phyloP scores from a whole-genome alignment of 2,113 vertebrate genomes.

The Brachyhypopomus gauderio region DNA sequence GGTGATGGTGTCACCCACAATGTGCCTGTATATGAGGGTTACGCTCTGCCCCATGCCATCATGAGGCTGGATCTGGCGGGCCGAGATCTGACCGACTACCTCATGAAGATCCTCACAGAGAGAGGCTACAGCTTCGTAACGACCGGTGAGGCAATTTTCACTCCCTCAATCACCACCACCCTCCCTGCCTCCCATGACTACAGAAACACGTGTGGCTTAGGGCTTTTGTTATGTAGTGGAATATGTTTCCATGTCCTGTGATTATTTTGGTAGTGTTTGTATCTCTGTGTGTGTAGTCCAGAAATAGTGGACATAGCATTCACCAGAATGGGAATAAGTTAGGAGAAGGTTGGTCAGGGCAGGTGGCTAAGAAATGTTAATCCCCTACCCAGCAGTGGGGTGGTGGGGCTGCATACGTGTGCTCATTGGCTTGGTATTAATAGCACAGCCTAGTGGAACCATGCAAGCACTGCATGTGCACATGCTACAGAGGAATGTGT shows the following conservation, averaged over 20 bases:
- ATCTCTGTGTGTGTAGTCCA: neutral
- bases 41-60: slow-evolving; percentile 39
- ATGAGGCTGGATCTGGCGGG: slow-evolving; percentile 41
- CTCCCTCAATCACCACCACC: too few relatives aligned
- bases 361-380: slow-evolving; percentile 18
- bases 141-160: slow-evolving; percentile 14
- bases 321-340: neutral
- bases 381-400: neutral
- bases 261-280: neutral
- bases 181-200: too few relatives aligned
- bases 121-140: slow-evolving; percentile 42
- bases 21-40: slow-evolving; percentile 40
- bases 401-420: neutral
- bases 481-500: neutral
- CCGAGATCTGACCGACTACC: slow-evolving; percentile 38
- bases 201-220: neutral
- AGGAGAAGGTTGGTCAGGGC: too few relatives aligned
- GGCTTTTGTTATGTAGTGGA: neutral
- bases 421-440: neutral
- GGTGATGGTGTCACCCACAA: slow-evolving; percentile 43
- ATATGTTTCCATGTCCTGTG: neutral
- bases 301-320: neutral
- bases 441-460: slow-evolving; percentile 17
- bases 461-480: neutral
- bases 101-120: slow-evolving; percentile 46